Conservation (phyloP, 2,797 vertebrate species). For the Neopelma chrysocephalum region DNA sequence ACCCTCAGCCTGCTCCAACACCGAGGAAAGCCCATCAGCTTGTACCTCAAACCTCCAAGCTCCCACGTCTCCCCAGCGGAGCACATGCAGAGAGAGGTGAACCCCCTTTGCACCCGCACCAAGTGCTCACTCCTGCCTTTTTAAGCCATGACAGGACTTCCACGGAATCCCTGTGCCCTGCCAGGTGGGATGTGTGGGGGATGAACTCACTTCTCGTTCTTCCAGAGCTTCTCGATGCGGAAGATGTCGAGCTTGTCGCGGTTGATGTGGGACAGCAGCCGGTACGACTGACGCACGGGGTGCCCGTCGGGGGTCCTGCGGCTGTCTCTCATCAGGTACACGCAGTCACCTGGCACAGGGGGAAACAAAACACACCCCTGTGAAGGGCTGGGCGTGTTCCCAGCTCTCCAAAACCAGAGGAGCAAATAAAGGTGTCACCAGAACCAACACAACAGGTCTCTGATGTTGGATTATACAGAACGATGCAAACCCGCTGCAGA, state of each 20-base stretch:
- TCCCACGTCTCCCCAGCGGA: rapidly evolving
- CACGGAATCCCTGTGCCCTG: not conserved
- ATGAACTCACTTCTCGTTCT: constrained; percentile 89
- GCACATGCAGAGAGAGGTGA: not conserved
- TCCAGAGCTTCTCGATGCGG: constrained; percentile 99
- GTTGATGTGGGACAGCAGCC: constrained; percentile 93
- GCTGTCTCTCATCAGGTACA: constrained; percentile 98
- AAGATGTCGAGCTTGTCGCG: constrained; percentile 98
- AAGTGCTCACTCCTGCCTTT: not conserved
- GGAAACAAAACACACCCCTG: not conserved
- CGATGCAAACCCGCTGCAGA: rapidly evolving
- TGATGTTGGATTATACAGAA: rapidly evolving
- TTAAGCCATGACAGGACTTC: not conserved
- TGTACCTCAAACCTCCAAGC: not conserved
- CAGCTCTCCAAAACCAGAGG: not conserved
- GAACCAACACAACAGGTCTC: not conserved
- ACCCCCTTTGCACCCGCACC: not conserved
- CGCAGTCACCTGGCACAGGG: constrained; percentile 89
- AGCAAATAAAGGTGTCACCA: not conserved
- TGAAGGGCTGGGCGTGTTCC: not conserved
- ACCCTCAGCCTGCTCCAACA: not conserved
- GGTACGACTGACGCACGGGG: constrained; percentile 93
- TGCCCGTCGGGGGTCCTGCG: constrained; percentile 93
- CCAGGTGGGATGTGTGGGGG: not conserved
- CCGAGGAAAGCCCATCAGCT: not conserved